Conservation (phyloP, 1,140 invertebrate species). For the Grapholita molesta region DNA sequence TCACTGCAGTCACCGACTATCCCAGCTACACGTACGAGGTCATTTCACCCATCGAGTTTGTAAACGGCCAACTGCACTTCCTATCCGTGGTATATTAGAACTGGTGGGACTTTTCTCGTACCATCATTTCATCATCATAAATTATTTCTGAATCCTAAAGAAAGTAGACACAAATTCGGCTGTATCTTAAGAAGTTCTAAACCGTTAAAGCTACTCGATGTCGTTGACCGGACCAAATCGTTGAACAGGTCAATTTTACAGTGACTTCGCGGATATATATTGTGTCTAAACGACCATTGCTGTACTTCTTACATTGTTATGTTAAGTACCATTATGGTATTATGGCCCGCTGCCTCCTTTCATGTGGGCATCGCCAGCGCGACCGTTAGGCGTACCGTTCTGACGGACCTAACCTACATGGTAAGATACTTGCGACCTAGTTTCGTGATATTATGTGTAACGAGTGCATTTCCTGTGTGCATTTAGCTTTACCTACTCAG, state of each 20-base stretch:
- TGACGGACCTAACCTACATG: constrained; percentile 11
- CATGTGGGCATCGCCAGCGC: neutral
- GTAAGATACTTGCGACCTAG: constrained; percentile 13
- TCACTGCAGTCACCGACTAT: too few species aligned
- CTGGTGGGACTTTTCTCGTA: too few species aligned
- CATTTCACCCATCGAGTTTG: too few species aligned
- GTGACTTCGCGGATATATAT: neutral
- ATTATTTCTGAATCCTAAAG: too few species aligned
- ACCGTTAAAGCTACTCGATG: too few species aligned
- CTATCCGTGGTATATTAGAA: too few species aligned
- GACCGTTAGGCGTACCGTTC: constrained; percentile 20
- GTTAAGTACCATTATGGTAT: neutral
- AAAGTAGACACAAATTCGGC: too few species aligned
- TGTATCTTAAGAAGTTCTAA: too few species aligned
- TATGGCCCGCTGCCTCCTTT: neutral
- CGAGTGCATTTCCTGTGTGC: neutral
- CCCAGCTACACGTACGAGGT: too few species aligned
- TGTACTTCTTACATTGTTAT: neutral
- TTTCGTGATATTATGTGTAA: neutral
- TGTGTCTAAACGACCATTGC: neutral
- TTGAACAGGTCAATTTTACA: neutral
- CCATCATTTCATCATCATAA: too few species aligned
- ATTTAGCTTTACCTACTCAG: neutral
- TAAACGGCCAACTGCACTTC: too few species aligned
- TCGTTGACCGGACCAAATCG: too few species aligned